These are phyloP conservation scores for Euphydryas editha DNA, from an alignment of 2,888 invertebrate species.

Conservation along the genomic window DNA sequence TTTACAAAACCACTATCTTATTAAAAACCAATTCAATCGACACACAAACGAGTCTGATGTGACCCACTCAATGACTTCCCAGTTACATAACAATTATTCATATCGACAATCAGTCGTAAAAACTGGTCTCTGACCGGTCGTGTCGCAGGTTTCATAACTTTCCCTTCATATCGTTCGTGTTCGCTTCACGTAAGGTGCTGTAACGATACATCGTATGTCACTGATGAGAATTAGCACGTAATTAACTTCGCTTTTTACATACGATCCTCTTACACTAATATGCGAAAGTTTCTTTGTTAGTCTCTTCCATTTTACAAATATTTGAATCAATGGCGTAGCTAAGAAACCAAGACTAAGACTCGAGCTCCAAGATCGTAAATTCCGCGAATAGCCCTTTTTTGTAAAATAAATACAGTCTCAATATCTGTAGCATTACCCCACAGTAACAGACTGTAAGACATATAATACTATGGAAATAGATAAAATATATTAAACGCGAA, in stretches of 20 bases:
- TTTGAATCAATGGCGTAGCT: too few relatives aligned
- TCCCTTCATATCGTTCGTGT: slow-evolving; percentile 27
- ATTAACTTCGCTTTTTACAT: slow-evolving; percentile 3
- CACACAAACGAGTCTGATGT: slow-evolving; percentile 20
- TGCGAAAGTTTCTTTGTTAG: background rate
- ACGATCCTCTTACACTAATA: background rate
- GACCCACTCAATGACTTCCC: slow-evolving; percentile 27
- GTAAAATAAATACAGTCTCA: too few relatives aligned
- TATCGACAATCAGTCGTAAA: slow-evolving; percentile 36
- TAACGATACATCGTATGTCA: slow-evolving; percentile 21
- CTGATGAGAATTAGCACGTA: slow-evolving; percentile 7
- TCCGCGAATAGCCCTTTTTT: too few relatives aligned
- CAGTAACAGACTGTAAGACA: too few relatives aligned
- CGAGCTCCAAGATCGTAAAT: too few relatives aligned
- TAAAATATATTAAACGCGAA: too few relatives aligned
- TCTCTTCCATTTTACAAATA: background rate
- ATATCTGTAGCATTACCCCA: too few relatives aligned
- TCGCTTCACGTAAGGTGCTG: slow-evolving; percentile 33
- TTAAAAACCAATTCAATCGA: background rate
- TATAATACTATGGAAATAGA: too few relatives aligned
- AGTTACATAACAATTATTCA: slow-evolving; percentile 39
- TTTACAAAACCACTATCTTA: background rate
- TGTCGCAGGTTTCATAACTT: slow-evolving; percentile 34
- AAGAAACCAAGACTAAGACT: too few relatives aligned
- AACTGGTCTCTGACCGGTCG: slow-evolving; percentile 34